These are phyloP conservation scores for Microcebus murinus DNA, from an alignment of 2,113 vertebrate genomes.

Conservation along the genomic window DNA sequence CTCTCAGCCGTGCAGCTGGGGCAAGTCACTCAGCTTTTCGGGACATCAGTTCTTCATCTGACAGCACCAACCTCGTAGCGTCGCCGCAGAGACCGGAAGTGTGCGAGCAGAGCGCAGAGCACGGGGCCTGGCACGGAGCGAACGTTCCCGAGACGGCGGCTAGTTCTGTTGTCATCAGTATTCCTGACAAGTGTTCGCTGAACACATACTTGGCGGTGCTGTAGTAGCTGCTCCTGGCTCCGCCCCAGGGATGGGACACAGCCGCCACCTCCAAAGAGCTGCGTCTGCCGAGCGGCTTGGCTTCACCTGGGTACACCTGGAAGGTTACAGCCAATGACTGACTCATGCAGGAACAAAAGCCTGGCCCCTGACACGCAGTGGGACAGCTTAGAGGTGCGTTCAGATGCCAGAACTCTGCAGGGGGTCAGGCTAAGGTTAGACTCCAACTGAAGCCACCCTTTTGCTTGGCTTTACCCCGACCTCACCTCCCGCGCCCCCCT, in stretches of 20 bases:
- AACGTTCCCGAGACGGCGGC: background rate
- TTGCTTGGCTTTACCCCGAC: background rate
- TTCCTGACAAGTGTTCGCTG: background rate
- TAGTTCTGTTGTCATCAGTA: no score
- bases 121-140: background rate
- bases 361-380: fast-evolving
- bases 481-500: background rate
- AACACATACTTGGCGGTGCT: background rate
- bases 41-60: background rate
- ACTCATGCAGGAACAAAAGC: background rate
- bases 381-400: background rate
- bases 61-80: fast-evolving
- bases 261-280: no score
- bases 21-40: fast-evolving
- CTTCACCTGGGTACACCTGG: background rate
- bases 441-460: background rate
- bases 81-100: fast-evolving
- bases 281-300: fast-evolving
- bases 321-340: fast-evolving
- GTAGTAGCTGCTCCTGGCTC: background rate
- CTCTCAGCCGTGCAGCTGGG: background rate
- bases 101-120: background rate
- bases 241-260: background rate
- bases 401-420: background rate
- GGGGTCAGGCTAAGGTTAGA: background rate